Conservation (phyloP, 1,140 invertebrate genomes). For the Euura lappo region DNA sequence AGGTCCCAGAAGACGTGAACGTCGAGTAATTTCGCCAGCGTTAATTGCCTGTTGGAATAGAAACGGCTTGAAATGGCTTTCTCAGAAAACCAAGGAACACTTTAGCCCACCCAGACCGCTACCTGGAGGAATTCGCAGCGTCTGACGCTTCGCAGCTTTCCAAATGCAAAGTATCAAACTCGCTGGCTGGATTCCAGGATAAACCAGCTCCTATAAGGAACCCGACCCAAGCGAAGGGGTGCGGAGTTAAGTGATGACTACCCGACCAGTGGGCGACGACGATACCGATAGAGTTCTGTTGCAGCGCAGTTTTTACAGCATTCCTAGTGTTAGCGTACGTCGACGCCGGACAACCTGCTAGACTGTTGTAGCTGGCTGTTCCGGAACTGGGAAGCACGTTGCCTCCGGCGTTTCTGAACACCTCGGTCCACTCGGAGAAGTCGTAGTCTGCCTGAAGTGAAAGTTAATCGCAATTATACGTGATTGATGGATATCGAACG, state of each 20-base stretch:
- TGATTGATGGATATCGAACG: not conserved
- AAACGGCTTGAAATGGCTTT: not conserved
- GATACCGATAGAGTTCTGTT: constrained; percentile 65
- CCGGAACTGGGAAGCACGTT: constrained; percentile 69
- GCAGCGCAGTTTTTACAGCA: constrained; percentile 63
- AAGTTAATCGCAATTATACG: constrained; percentile 10
- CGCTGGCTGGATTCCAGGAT: constrained; percentile 68
- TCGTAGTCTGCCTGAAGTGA: constrained; percentile 69
- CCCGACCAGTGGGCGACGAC: constrained; percentile 73
- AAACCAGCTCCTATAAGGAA: constrained; percentile 69
- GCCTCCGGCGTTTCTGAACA: constrained; percentile 62
- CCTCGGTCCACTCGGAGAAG: constrained; percentile 66
- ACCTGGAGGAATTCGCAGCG: constrained; percentile 5
- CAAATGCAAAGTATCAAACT: constrained; percentile 47
- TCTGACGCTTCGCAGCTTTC: constrained; percentile 50
- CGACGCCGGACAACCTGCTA: constrained; percentile 71
- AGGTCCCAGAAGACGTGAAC: constrained; percentile 66
- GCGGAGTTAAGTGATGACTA: constrained; percentile 68
- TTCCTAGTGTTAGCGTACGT: constrained; percentile 68
- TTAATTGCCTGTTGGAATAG: constrained; percentile 48
- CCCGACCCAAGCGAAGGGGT: constrained; percentile 72
- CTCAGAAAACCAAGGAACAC: no score
- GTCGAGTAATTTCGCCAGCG: constrained; percentile 66
- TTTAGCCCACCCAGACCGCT: constrained; percentile 19
- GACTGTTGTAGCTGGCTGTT: constrained; percentile 72